A percentile compares a stretch with the other conserved stretches of the same genome.
phyloP scores from a whole-genome alignment of 2,888 invertebrate species.

The Hoplodrina blanda region DNA sequence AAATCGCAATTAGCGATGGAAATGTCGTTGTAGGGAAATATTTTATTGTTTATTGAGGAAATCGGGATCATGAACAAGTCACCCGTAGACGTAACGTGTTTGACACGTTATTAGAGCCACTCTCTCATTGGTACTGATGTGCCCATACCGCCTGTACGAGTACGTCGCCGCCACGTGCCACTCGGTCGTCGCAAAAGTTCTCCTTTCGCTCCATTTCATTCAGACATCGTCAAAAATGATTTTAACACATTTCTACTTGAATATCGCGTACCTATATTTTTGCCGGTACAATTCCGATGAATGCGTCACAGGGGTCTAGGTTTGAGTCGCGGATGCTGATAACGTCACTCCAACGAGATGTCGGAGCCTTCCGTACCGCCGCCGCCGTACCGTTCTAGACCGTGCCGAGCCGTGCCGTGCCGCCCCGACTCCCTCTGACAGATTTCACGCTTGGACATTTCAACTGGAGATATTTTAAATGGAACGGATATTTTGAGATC shows the following conservation, averaged over 20 bases:
- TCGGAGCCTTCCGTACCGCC: slow-evolving; percentile 34
- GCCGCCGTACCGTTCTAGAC: background rate
- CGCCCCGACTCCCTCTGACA: slow-evolving; percentile 22
- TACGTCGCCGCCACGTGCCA: background rate
- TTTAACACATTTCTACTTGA: slow-evolving; percentile 42
- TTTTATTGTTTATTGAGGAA: slow-evolving; percentile 23
- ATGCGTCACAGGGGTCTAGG: slow-evolving; percentile 37
- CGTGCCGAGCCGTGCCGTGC: background rate
- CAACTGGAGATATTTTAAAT: slow-evolving; percentile 55
- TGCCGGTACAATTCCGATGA: slow-evolving; percentile 37
- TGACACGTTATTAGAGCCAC: slow-evolving; percentile 10
- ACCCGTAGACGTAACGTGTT: slow-evolving; percentile 6
- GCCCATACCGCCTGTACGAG: too few species aligned
- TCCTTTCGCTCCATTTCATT: slow-evolving; percentile 24
- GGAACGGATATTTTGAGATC: slow-evolving; percentile 46
- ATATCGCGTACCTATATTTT: slow-evolving; percentile 52
- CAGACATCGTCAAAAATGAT: slow-evolving; percentile 22
- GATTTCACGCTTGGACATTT: slow-evolving; percentile 62
- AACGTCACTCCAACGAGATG: slow-evolving; percentile 50
- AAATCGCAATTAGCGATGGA: slow-evolving; percentile 29
- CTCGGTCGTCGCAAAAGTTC: slow-evolving; percentile 19
- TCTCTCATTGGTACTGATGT: background rate
- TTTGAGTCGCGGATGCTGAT: slow-evolving; percentile 59
- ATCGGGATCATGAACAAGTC: slow-evolving; percentile 20
- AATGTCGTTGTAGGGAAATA: slow-evolving; percentile 2